Base-by-base conservation (phyloP, 2,113 vertebrate genomes). In the Grallaria varia region DNA sequence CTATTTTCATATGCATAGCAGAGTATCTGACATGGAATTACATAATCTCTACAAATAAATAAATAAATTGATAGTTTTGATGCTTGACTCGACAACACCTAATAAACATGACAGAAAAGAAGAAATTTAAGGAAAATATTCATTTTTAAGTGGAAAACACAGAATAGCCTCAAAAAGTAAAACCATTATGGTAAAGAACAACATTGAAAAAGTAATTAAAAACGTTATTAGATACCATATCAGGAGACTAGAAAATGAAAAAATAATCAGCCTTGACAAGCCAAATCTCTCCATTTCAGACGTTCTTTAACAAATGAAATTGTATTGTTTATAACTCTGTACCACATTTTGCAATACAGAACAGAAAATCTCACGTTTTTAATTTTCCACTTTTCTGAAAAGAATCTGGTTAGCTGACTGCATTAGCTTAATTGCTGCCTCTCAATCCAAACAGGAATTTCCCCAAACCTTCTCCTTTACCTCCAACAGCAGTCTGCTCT, bases 131-230 rank as follows among this genome's bases (percentile, higher is more conserved):
- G 8, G 27, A 71, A 67, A 93, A 92, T 50, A 95, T 89, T 7
- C 67, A 44, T 86, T 94, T 87, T 92, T 89, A 93, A 95, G 49
- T 59, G 71, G 81, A 86, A 95, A 69, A 47, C 66, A 91, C 33
- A 77, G 89, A 89, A 81, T 39, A 31, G n/a, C 55, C 82, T 87
- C 44, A 74, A 92, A 95, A 96, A 87, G 62, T 79, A 89, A 95
- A 94, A 40, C 6, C 8, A 33, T 58, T 77, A 56, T 14, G 39
- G 77, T 73, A 93, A 89, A 92, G 58, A 75, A 77, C 21, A 79
- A 87, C 53, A 90, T 4, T 78, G 66, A 90, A 91, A 92, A 95
- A 66, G 84, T 85, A 90, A 91, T 67, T 40, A 6, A 78, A 89
- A 80, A 92, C 30, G n/a, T 55, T 91, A 95, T 82, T 87, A 79